These are phyloP conservation scores for Prietella phreatophila DNA, from an alignment of 2,113 vertebrate genomes.

Conservation along the genomic window DNA sequence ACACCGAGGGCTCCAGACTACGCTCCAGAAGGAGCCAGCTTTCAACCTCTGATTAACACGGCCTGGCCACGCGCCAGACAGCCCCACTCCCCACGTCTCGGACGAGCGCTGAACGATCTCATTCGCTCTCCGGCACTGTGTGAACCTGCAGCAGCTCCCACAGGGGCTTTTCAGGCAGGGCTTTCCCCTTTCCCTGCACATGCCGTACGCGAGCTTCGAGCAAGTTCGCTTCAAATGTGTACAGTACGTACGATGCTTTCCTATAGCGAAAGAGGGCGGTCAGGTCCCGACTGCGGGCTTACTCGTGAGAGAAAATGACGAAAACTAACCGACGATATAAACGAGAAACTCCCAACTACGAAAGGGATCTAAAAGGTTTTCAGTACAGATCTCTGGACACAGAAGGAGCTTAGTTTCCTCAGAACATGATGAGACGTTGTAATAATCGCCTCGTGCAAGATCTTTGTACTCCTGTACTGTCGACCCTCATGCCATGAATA, in stretches of 20 bases:
- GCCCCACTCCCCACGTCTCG: slow-evolving; percentile 30
- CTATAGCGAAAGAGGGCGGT: not conserved
- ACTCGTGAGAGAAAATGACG: no score
- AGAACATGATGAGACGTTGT: no score
- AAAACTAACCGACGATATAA: no score
- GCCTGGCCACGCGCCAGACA: slow-evolving; percentile 28
- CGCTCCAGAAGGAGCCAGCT: not conserved
- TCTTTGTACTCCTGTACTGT: no score
- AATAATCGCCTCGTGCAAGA: no score
- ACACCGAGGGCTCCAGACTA: not conserved
- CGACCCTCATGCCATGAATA: no score
- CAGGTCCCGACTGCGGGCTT: no score
- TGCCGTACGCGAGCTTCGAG: not conserved
- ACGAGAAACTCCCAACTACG: no score
- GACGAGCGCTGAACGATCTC: slow-evolving; percentile 3
- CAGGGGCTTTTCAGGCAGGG: no score
- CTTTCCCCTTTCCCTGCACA: not conserved
- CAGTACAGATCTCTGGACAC: no score
- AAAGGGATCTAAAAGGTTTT: no score
- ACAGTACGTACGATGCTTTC: not conserved
- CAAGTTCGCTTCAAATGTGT: not conserved
- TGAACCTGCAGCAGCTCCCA: not conserved
- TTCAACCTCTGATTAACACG: slow-evolving; percentile 29
- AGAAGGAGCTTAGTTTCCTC: no score
- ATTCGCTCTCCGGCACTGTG: not conserved